Conservation (phyloP, 2,113 vertebrate genomes). For the Tachysurus vachellii region DNA sequence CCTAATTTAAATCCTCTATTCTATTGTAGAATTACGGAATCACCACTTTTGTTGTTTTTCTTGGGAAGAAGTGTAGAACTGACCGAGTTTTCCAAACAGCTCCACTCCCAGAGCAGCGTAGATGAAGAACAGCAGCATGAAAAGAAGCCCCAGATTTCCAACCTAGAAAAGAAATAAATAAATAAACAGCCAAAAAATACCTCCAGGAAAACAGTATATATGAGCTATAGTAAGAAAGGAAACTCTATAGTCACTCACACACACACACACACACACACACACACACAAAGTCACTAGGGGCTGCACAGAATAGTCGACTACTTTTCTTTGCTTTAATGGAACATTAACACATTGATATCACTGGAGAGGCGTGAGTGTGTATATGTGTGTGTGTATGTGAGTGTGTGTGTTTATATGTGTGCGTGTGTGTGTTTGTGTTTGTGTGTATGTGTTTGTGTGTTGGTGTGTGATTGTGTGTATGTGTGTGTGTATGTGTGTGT, state of each 20-base stretch:
- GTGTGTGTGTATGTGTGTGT: no score
- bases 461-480: no score
- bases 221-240: neutral
- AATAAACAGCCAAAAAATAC: neutral
- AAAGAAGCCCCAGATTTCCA: slow-evolving; percentile 98
- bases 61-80: slow-evolving; percentile 62
- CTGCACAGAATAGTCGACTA: neutral
- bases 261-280: slow-evolving; percentile 30
- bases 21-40: neutral
- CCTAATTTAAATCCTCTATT: neutral
- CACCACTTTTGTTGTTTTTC: neutral
- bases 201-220: neutral
- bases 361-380: neutral
- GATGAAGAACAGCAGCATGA: slow-evolving; percentile 99
- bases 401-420: no score
- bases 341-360: neutral
- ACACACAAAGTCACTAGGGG: neutral
- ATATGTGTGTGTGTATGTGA: no score
- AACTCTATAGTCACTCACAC: neutral
- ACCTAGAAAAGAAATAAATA: slow-evolving; percentile 75
- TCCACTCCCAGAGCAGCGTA: slow-evolving; percentile 99
- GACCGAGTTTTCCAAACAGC: slow-evolving; percentile 96
- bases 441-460: no score
- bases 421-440: no score
- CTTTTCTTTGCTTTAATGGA: neutral